These are phyloP conservation scores for Capreolus pygargus DNA, from an alignment of 2,113 vertebrate species.

Conservation along the genomic window DNA sequence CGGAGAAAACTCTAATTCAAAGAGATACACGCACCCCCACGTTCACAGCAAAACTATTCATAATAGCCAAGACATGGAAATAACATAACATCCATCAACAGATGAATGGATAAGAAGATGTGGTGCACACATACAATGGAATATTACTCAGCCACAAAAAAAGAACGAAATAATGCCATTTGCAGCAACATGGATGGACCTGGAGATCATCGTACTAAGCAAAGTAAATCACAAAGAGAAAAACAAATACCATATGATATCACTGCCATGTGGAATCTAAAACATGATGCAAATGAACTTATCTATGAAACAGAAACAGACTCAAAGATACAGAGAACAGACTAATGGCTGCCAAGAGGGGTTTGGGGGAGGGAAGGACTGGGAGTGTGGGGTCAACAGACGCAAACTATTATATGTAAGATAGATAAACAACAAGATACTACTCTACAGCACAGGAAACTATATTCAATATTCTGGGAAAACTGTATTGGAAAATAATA, in stretches of 20 bases:
- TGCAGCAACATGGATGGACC: neutral
- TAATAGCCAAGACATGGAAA: neutral
- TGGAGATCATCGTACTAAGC: neutral
- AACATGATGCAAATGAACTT: neutral
- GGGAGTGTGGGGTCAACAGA: neutral
- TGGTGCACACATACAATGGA: neutral
- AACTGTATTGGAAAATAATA: neutral
- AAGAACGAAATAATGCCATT: neutral
- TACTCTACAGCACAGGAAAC: neutral
- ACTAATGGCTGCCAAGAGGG: neutral
- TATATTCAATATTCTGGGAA: neutral
- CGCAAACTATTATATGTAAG: neutral
- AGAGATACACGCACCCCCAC: neutral
- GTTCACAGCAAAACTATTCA: neutral
- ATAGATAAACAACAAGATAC: neutral
- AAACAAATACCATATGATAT: neutral
- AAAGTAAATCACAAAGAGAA: neutral
- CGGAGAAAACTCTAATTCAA: neutral
- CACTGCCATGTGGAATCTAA: neutral
- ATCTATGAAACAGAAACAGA: neutral
- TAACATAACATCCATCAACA: neutral
- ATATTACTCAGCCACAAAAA: neutral
- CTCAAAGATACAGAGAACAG: neutral
- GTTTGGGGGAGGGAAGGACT: neutral
- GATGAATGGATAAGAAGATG: neutral